phyloP scores from a whole-genome alignment of 2,888 invertebrate species.

The Erebia epiphron region DNA sequence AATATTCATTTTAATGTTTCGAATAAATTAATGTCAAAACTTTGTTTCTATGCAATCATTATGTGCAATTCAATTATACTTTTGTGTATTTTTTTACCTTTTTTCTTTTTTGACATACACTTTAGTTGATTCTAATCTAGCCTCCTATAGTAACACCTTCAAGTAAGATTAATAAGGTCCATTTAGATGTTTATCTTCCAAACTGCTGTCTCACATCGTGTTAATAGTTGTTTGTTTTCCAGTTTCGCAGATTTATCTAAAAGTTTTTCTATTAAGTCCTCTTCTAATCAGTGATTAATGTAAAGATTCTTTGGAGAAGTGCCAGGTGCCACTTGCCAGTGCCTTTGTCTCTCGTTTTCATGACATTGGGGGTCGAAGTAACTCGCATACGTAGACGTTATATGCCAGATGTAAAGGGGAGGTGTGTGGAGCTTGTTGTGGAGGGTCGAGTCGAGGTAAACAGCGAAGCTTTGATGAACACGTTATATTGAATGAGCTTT shows the following conservation, averaged over 20 bases:
- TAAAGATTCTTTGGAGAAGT: not conserved
- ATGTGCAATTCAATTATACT: not conserved
- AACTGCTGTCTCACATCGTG: slow-evolving; percentile 11
- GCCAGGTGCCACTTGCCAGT: too few relatives aligned
- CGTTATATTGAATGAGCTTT: too few relatives aligned
- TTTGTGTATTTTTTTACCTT: not conserved
- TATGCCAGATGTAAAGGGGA: too few relatives aligned
- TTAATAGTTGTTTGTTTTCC: slow-evolving; percentile 16
- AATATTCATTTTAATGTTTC: not conserved
- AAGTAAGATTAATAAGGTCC: slow-evolving; percentile 1
- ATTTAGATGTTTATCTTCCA: slow-evolving; percentile 13
- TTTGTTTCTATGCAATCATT: not conserved
- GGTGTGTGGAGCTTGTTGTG: too few relatives aligned
- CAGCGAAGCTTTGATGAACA: too few relatives aligned
- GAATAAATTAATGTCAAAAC: not conserved
- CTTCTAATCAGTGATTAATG: not conserved
- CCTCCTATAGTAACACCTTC: slow-evolving; percentile 2
- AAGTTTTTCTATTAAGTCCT: not conserved
- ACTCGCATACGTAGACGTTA: not conserved
- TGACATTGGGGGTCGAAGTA: not conserved
- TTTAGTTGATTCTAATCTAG: slow-evolving; percentile 5
- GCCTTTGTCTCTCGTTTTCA: not conserved
- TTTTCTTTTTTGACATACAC: not conserved
- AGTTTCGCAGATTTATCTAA: slow-evolving; percentile 15
- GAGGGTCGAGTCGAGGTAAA: too few relatives aligned